These are phyloP conservation scores for Leucoraja ocellata DNA, from an alignment of 2,797 vertebrate species.

Conservation along the genomic window DNA sequence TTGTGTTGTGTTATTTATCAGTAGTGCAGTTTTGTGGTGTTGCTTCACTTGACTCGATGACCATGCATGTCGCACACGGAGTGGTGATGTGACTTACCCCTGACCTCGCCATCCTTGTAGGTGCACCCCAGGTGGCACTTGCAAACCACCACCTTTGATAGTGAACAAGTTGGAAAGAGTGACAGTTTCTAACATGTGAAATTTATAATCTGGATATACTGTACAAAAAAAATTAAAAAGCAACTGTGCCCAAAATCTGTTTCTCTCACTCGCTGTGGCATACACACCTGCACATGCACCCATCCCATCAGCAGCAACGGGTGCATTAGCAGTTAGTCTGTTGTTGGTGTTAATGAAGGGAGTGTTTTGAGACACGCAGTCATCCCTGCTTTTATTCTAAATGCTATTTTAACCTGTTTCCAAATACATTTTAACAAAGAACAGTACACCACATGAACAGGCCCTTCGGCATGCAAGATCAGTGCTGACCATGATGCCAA, in stretches of 20 bases:
- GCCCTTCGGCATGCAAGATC: too few relatives aligned
- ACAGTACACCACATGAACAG: too few relatives aligned
- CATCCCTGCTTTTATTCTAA: not conserved
- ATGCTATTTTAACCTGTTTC: too few relatives aligned
- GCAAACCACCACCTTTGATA: not conserved
- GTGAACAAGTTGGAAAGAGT: conserved; percentile 24
- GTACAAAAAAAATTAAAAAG: conserved; percentile 16
- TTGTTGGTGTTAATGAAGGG: not conserved
- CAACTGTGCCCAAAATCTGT: not conserved
- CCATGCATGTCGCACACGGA: not conserved
- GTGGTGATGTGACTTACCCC: not conserved
- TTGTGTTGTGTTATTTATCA: conserved; percentile 28
- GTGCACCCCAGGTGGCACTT: not conserved
- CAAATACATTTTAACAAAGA: too few relatives aligned
- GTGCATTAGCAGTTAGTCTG: not conserved
- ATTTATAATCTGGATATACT: conserved; percentile 32
- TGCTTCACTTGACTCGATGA: not conserved
- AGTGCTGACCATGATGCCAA: too few relatives aligned
- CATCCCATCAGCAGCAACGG: not conserved
- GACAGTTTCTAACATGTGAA: conserved; percentile 12
- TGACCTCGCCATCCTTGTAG: not conserved
- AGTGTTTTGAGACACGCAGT: not conserved
- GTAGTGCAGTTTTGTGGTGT: conserved; percentile 17
- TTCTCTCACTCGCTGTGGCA: not conserved
- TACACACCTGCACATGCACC: not conserved